These are phyloP conservation scores for Criorhina ranunculi DNA, from an alignment of 2,888 invertebrate genomes.

Conservation along the genomic window DNA sequence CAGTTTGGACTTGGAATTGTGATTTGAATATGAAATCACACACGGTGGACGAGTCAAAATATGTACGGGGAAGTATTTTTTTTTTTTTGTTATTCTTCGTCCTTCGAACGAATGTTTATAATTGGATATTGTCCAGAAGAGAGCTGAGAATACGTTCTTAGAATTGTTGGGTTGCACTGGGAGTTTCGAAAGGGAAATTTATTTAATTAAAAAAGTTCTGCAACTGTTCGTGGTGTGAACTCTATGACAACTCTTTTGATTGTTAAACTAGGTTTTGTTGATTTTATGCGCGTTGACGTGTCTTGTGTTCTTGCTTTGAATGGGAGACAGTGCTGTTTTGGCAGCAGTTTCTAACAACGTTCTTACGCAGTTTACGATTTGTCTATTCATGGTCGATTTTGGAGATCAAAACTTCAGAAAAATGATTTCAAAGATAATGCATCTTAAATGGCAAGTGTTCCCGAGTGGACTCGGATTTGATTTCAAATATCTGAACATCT, in stretches of 20 bases:
- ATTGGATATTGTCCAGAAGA: slow-evolving; percentile 20
- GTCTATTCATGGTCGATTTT: no score
- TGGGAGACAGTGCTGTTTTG: no score
- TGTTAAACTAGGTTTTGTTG: slow-evolving; percentile 39
- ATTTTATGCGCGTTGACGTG: slow-evolving; percentile 8
- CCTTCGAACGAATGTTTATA: slow-evolving; percentile 10
- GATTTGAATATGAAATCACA: slow-evolving; percentile 63
- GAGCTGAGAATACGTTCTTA: slow-evolving; percentile 2
- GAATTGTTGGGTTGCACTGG: neutral
- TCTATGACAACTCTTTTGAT: slow-evolving; percentile 57
- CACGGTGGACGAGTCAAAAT: slow-evolving; percentile 19
- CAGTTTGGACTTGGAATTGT: slow-evolving; percentile 52
- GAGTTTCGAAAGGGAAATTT: slow-evolving; percentile 34
- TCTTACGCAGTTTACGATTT: no score
- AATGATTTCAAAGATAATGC: no score
- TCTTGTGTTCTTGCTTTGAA: no score
- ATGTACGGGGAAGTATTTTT: neutral
- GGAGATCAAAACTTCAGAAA: no score
- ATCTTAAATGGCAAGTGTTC: no score
- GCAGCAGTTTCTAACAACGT: no score
- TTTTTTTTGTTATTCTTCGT: neutral
- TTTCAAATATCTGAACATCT: no score
- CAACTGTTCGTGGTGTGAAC: slow-evolving; percentile 40
- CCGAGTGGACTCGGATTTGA: no score
- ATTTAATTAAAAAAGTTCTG: slow-evolving; percentile 65